phyloP scores from a whole-genome alignment of 2,797 vertebrate genomes.

The Lepus townsendii region DNA sequence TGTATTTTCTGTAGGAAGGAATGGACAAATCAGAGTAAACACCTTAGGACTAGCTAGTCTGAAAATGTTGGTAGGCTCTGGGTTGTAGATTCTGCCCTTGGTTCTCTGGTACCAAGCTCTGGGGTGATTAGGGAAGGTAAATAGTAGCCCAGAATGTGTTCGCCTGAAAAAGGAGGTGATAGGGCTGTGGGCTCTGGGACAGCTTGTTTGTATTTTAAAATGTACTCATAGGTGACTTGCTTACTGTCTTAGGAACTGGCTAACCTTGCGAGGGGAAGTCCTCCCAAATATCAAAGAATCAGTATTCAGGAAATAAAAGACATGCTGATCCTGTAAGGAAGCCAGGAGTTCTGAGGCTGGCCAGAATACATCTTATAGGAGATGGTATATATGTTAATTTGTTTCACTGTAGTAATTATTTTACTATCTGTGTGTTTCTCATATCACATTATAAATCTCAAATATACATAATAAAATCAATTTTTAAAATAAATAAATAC shows the following conservation, averaged over 20 bases:
- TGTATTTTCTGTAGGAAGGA: background rate
- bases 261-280: background rate
- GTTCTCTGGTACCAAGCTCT: background rate
- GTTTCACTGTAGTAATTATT: background rate
- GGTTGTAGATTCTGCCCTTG: background rate
- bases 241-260: background rate
- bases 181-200: background rate
- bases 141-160: background rate
- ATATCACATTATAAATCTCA: background rate
- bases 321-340: background rate
- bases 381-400: background rate
- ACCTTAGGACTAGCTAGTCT: background rate
- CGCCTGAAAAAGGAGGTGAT: background rate
- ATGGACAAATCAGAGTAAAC: background rate
- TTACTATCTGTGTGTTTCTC: background rate
- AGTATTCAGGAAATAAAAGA: background rate
- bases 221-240: background rate
- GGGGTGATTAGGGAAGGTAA: background rate
- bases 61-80: constrained; percentile 4
- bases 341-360: background rate
- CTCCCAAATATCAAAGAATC: background rate
- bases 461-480: background rate
- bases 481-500: background rate
- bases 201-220: background rate
- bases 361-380: background rate